Evolutionary conservation across 2,113 vertebrate genomes (phyloP), one percentile per base, ranked within the genome.

Genomic region (Machaerirhynchus nigripectus): DNA sequence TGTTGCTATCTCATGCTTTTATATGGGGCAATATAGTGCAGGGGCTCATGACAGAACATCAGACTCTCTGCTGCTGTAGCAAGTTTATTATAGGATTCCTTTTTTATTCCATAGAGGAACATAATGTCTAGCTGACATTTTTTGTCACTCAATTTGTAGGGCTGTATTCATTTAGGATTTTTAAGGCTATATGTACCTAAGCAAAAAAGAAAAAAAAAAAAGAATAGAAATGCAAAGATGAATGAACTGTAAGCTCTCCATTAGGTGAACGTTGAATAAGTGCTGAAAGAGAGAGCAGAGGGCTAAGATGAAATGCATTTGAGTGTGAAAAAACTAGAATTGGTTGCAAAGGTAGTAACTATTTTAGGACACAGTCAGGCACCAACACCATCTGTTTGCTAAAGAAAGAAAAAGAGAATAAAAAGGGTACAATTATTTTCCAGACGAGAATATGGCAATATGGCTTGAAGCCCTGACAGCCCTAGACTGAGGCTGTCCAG

Each of bases 1-100:
- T 94, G 93, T 93, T 12, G 64, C 77, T 93, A 93, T 93, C 69
- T 97, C 84, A 46, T 95, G 68, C 90, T 91, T 97, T 97, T 95
- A 88, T 95, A 93, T 91, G 60, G 84, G 40, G 67, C 22, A 96
- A 91, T 95, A 95, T 89, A 90, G 52, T 94, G 93, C 84, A 95
- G 93, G 84, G 78, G 28, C 46, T 97, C 82, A 59, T 71, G 94
- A 84, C 89, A 73, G 80, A 88, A 93, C 76, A 95, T 93, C 76
- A 93, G 90, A 74, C 67, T 95, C 73, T 82, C 81, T 69, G 69
- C 75, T 86, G 92, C 39, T 80, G 18, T n/a, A 94, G 75, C 86
- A 90, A 93, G 74, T 96, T 96, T 95, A 84, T 84, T 80, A 73
- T 52, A 63, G 78, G 50, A 65, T 64, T 83, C 15, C 33, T 85